Evolutionary conservation across 2,797 vertebrate genomes (phyloP).

Genomic region (Danio kyathit): DNA sequence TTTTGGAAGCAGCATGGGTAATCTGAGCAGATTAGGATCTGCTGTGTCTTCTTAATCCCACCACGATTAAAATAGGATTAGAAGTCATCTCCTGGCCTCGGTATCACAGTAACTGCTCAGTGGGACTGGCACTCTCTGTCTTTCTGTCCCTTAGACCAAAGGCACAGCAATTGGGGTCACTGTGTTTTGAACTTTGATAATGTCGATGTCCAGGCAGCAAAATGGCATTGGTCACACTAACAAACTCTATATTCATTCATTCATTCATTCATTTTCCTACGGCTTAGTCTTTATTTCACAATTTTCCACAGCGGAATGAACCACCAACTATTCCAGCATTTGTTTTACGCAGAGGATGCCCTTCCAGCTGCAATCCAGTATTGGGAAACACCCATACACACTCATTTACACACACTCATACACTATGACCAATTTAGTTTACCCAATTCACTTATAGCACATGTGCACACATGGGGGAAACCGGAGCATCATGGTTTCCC

Average conservation of each 20-base stretch:
- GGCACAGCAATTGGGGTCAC: slow-evolving; percentile 13
- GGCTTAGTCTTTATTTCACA: no score
- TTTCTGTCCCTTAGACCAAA: background rate
- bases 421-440: no score
- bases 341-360: no score
- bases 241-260: background rate
- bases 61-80: slow-evolving; percentile 62
- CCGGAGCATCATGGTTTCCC: no score
- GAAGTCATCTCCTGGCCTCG: slow-evolving; percentile 47
- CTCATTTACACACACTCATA: no score
- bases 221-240: background rate
- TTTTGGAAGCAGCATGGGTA: slow-evolving; percentile 41
- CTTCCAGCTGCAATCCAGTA: no score
- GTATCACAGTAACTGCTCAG: slow-evolving; percentile 44
- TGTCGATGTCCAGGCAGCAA: background rate
- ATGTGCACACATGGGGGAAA: no score
- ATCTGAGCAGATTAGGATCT: slow-evolving; percentile 60
- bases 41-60: slow-evolving; percentile 58
- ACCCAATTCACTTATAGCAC: no score
- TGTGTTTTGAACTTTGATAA: background rate
- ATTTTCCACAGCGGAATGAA: no score
- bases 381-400: no score
- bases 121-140: background rate
- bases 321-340: no score
- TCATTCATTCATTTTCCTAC: no score